Percentiles rank a stretch among this genome's conserved stretches.
phyloP scores from a whole-genome alignment of 2,888 invertebrate genomes.

The Tyria jacobaeae region DNA sequence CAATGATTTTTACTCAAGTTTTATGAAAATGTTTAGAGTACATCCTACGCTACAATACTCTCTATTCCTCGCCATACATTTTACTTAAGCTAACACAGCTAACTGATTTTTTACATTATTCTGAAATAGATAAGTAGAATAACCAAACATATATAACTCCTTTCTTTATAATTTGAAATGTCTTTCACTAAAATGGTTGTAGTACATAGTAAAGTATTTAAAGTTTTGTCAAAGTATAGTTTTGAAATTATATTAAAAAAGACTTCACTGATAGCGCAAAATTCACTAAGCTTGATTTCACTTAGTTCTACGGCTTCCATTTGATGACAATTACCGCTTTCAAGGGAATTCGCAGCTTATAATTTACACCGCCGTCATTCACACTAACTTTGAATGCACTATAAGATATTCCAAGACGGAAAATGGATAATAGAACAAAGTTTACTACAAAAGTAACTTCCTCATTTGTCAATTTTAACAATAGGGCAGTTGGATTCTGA shows the following conservation, averaged over 20 bases:
- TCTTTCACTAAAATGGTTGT: background rate
- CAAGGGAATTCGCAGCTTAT: background rate
- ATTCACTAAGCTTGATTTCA: background rate
- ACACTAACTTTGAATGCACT: too few relatives aligned
- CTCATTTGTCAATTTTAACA: background rate
- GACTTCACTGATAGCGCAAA: background rate
- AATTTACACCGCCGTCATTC: background rate
- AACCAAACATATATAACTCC: too few relatives aligned
- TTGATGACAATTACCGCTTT: background rate
- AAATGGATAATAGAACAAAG: too few relatives aligned
- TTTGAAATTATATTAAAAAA: background rate
- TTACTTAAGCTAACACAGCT: too few relatives aligned
- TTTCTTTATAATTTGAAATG: background rate
- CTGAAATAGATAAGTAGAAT: too few relatives aligned
- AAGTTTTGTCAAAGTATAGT: background rate
- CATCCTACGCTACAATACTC: too few relatives aligned
- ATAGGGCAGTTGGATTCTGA: too few relatives aligned
- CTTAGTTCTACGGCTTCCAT: background rate
- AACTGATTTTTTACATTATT: background rate
- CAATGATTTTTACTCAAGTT: too few relatives aligned
- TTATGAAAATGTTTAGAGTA: too few relatives aligned
- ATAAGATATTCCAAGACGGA: too few relatives aligned
- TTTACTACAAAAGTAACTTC: too few relatives aligned
- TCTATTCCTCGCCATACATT: too few relatives aligned
- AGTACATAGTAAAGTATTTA: background rate